Evolutionary conservation across 2,797 vertebrate genomes (phyloP).

Genomic region (Anniella stebbinsi): DNA sequence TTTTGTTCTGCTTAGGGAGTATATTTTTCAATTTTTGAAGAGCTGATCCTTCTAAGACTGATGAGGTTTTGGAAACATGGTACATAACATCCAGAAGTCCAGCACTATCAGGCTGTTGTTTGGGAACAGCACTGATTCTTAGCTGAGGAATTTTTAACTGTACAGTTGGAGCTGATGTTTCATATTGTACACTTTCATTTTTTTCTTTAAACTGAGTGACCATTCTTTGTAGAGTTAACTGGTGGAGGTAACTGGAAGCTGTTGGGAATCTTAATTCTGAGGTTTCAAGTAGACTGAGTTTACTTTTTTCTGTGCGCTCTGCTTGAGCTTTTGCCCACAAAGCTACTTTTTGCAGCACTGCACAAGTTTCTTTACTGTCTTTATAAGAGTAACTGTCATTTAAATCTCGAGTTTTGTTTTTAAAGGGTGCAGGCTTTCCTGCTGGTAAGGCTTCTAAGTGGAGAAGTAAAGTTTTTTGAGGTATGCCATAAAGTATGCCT

Average conservation of each 20-base stretch:
- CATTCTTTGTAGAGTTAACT: slow-evolving; percentile 91
- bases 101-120: slow-evolving; percentile 87
- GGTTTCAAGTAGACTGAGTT: slow-evolving; percentile 89
- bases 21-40: slow-evolving; percentile 91
- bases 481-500: slow-evolving; percentile 99
- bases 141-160: slow-evolving; percentile 99
- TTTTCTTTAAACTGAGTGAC: slow-evolving; percentile 90
- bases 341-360: slow-evolving; percentile 95
- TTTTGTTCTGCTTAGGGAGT: slow-evolving; percentile 90
- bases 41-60: slow-evolving; percentile 86
- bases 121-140: slow-evolving; percentile 89
- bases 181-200: slow-evolving; percentile 84
- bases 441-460: slow-evolving; percentile 93
- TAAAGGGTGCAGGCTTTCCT: slow-evolving; percentile 87
- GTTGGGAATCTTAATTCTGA: slow-evolving; percentile 91
- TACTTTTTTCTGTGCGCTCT: slow-evolving; percentile 92
- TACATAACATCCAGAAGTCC: slow-evolving; percentile 90
- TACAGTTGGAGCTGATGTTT: slow-evolving; percentile 84
- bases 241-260: slow-evolving; percentile 93
- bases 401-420: slow-evolving; percentile 86
- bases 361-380: slow-evolving; percentile 90
- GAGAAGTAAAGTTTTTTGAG: slow-evolving; percentile 94
- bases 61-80: slow-evolving; percentile 89
- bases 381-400: slow-evolving; percentile 87
- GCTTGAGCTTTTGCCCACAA: slow-evolving; percentile 92